Evolutionary conservation across 2,113 vertebrate species (phyloP).

Genomic region (Climacteris rufus): DNA sequence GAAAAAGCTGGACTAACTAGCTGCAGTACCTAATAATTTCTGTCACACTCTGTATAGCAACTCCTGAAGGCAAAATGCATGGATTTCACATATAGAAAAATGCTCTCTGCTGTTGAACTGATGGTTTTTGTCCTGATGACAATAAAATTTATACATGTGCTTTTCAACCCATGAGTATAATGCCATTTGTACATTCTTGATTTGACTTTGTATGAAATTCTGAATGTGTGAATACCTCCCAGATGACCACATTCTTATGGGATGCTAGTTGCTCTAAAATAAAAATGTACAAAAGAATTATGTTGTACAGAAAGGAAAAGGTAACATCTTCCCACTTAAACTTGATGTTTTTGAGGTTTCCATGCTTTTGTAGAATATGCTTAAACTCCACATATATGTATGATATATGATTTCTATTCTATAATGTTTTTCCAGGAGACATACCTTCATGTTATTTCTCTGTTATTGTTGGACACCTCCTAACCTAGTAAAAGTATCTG

Average conservation of each 20-base stretch:
- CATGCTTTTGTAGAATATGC: neutral
- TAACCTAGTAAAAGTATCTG: neutral
- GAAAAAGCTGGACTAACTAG: slow-evolving; percentile 51
- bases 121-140: neutral
- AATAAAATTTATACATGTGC: neutral
- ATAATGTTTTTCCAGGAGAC: neutral
- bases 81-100: neutral
- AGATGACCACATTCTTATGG: neutral
- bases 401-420: neutral
- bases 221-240: neutral
- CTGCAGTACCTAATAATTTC: slow-evolving; percentile 49
- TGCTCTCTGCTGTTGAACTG: neutral
- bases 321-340: neutral
- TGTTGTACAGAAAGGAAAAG: neutral
- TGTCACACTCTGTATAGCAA: slow-evolving; percentile 17
- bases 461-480: neutral
- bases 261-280: neutral
- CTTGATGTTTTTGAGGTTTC: neutral
- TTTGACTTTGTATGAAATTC: neutral
- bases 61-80: slow-evolving; percentile 29
- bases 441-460: neutral
- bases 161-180: neutral
- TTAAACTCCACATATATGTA: neutral
- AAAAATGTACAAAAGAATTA: neutral
- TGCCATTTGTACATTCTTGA: neutral